These are phyloP conservation scores for Lates japonicus DNA, from an alignment of 2,797 vertebrate species.

Conservation along the genomic window DNA sequence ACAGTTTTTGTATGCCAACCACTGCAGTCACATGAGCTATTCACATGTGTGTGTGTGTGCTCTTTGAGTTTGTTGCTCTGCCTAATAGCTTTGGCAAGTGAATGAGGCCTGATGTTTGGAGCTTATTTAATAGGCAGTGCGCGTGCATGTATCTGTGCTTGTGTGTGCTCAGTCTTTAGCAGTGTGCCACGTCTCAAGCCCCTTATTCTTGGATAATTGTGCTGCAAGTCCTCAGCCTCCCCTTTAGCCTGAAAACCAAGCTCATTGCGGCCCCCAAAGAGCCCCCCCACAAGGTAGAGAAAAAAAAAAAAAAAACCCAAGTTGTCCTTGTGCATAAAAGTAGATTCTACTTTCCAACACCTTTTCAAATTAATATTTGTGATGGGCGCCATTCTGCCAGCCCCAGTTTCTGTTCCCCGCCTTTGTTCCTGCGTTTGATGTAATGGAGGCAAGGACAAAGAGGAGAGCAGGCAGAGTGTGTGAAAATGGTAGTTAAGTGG, in stretches of 20 bases:
- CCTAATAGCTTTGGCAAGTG: constrained; percentile 70
- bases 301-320: constrained; percentile 96
- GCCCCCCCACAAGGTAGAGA: constrained; percentile 75
- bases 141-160: constrained; percentile 60
- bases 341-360: constrained; percentile 99
- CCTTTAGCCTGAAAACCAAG: constrained; percentile 99
- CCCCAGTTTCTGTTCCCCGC: constrained; percentile 99
- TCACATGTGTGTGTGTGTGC: constrained; percentile 24
- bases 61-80: constrained; percentile 69
- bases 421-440: constrained; percentile 99
- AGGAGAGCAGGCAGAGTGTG: constrained; percentile 99
- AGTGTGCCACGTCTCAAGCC: constrained; percentile 95
- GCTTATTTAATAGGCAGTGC: constrained; percentile 72
- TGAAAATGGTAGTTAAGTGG: constrained; percentile 99
- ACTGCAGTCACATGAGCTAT: constrained; percentile 44
- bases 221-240: constrained; percentile 97
- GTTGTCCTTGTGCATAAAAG: constrained; percentile 99
- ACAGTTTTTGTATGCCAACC: constrained; percentile 17
- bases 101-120: constrained; percentile 74
- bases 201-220: constrained; percentile 99
- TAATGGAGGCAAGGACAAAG: constrained; percentile 99
- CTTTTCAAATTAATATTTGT: constrained; percentile 99
- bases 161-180: constrained; percentile 94
- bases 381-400: constrained; percentile 99
- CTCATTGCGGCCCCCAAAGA: constrained; percentile 98